Evolutionary conservation across 2,113 vertebrate genomes (phyloP), one percentile per base, ranked within the genome.

Genomic region (Grammomys dolichurus): DNA sequence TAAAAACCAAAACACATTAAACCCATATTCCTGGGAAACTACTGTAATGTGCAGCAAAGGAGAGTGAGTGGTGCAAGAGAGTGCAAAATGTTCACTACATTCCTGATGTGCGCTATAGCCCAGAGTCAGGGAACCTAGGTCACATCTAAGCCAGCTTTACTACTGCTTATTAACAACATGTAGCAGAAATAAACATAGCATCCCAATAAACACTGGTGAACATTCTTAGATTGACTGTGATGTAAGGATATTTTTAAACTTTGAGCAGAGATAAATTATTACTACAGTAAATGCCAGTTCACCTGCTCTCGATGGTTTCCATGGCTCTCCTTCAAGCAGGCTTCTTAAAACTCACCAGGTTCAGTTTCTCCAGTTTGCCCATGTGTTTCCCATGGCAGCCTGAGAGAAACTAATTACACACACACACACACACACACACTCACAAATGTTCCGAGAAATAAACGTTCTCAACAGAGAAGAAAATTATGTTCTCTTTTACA

Each of bases 401-500:
- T 85, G 58, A 91, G 81, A 93, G 24, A 51, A 90, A 31, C 51
- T 70, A 80, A n/a, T 51, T 0, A 0, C 75, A 17, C 26, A 26
- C 63, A 85, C 8, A 1, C 51, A 48, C 75, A 54, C 58, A 26
- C 2, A n/a, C 0, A 4, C 11, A 3, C 22, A 10, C 4, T 5
- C 48, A 7, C 12, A 89, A 0, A 5, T 24, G 24, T 24, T 93
- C 86, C 6, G 5, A 22, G 70, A 78, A 95, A 96, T 40, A 92
- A 97, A 96, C 84, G 33, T 78, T 94, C 43, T 92, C 33, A 86
- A 24, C 16, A 84, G 85, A 76, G 96, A 90, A 90, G 11, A 96
- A 87, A 81, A 95, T 51, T 24, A 8, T 86, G 85, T 91, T 8
- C n/a, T 91, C 26, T 54, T 78, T 95, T 65, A 46, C 40, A 95